Conservation (phyloP, 2,797 vertebrate genomes). For the Siniperca obscura region DNA sequence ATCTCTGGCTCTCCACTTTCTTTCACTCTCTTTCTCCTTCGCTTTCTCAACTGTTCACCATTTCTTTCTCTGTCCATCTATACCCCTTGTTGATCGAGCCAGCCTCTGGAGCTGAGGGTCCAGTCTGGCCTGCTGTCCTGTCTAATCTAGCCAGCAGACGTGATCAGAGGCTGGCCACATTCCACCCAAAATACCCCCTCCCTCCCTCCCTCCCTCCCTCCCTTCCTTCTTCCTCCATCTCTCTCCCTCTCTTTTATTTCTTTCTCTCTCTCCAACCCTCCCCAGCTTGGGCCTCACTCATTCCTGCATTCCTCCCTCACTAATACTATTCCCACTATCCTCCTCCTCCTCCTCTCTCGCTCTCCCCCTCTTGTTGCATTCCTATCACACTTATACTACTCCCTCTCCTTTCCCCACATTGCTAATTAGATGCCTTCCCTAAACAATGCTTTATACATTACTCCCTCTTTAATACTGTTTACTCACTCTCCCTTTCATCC, state of each 20-base stretch:
- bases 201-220: slow-evolving; percentile 14
- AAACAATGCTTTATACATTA: slow-evolving; percentile 73
- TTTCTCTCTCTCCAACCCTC: slow-evolving; percentile 50
- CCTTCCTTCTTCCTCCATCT: slow-evolving; percentile 28
- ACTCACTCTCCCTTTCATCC: slow-evolving; percentile 56
- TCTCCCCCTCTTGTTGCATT: slow-evolving; percentile 63
- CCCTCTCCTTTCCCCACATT: slow-evolving; percentile 53
- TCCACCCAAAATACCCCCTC: slow-evolving; percentile 76
- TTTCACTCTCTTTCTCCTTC: not conserved
- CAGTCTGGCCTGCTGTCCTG: slow-evolving; percentile 75
- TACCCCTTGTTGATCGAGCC: slow-evolving; percentile 24
- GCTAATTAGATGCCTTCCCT: slow-evolving; percentile 72
- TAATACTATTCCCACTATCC: slow-evolving; percentile 73
- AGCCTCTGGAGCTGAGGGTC: slow-evolving; percentile 33
- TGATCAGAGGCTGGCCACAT: slow-evolving; percentile 85
- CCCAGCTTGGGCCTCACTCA: slow-evolving; percentile 74
- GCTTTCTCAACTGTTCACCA: not conserved
- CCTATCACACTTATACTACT: slow-evolving; percentile 63
- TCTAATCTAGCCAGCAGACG: slow-evolving; percentile 79
- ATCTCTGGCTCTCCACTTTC: slow-evolving; percentile 8
- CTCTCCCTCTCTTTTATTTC: slow-evolving; percentile 35
- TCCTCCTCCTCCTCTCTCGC: slow-evolving; percentile 33
- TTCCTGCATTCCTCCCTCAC: slow-evolving; percentile 75
- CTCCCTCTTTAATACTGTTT: slow-evolving; percentile 62
- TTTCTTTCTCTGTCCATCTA: slow-evolving; percentile 15